A percentile compares a stretch with the other conserved stretches of the same genome.
Evolutionary conservation across 2,113 vertebrate species (phyloP).

Genomic region (Delphinus delphis): DNA sequence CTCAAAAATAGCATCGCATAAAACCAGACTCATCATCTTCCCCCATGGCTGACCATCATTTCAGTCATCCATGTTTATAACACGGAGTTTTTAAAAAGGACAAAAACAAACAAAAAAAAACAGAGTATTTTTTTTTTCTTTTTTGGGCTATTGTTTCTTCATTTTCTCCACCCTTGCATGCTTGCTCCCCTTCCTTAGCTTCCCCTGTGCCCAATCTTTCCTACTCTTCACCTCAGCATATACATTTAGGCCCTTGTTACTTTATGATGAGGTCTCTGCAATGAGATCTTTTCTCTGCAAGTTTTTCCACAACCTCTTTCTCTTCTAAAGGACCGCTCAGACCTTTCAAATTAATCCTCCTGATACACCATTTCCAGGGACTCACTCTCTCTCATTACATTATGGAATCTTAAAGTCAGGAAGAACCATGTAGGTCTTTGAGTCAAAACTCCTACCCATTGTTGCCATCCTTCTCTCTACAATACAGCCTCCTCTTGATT

Average conservation of each 20-base stretch:
- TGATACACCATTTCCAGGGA: background rate
- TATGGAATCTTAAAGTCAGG: background rate
- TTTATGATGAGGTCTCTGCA: background rate
- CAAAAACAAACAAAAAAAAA: background rate
- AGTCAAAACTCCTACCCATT: background rate
- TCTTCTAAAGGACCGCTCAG: background rate
- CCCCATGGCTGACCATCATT: background rate
- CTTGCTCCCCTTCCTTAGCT: background rate
- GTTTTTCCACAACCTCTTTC: background rate
- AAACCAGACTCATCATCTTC: background rate
- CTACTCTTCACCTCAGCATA: background rate
- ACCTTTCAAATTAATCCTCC: background rate
- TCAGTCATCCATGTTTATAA: background rate
- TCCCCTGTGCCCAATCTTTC: background rate
- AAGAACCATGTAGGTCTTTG: background rate
- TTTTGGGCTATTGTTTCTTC: background rate
- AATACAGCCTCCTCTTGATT: background rate
- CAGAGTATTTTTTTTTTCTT: background rate
- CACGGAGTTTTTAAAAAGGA: background rate
- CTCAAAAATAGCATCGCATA: conserved; percentile 19
- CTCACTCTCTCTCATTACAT: background rate
- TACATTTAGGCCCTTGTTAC: fast-evolving
- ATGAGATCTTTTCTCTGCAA: background rate
- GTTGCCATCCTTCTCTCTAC: background rate
- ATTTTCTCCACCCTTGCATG: background rate